Evolutionary conservation across 2,113 vertebrate genomes (phyloP), one percentile per base, ranked within the genome.

Genomic region (Thymallus thymallus): DNA sequence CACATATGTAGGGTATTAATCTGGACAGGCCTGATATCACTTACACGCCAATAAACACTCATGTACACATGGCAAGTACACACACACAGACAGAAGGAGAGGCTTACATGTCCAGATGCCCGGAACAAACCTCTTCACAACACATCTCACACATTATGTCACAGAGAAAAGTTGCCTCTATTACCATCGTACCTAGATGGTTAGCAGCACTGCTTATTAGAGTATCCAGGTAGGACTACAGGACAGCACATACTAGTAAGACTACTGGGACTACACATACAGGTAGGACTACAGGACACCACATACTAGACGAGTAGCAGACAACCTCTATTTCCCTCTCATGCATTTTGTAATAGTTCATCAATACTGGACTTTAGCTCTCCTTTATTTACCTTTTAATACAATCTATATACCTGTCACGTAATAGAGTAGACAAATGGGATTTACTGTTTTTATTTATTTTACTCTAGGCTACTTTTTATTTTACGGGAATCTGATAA

Each of bases 401-500:
- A 23, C 35, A 6, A 10, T 51, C 30, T 51, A 13, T 73, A 71
- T 68, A 20, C n/a, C 7, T 60, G 55, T 75, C 26, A 51, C 20
- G 62, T 60, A 7, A 20, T 51, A 18, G 48, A 22, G 18, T 55
- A 73, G 70, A 81, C 69, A 66, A 20, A 56, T 23, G 46, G 65
- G 77, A 78, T 13, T 35, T 20, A 45, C 9, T 10, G 9, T 1
- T n/a, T n/a, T n/a, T n/a, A n/a, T n/a, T n/a, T n/a, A n/a, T n/a
- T n/a, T n/a, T n/a, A n/a, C n/a, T n/a, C n/a, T 10, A 41, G 48
- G 3, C 18, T 76, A 3, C 7, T 80, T 41, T 76, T 23, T 41
- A 48, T 73, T 79, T 77, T 51, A 72, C 23, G 2, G 20, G 26
- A 58, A 51, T 77, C 60, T 70, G 80, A 86, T 70, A 63, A 64